A percentile compares a stretch with the other conserved stretches of the same genome.
Evolutionary conservation across 2,113 vertebrate genomes (phyloP).

Genomic region (Diadophis punctatus): DNA sequence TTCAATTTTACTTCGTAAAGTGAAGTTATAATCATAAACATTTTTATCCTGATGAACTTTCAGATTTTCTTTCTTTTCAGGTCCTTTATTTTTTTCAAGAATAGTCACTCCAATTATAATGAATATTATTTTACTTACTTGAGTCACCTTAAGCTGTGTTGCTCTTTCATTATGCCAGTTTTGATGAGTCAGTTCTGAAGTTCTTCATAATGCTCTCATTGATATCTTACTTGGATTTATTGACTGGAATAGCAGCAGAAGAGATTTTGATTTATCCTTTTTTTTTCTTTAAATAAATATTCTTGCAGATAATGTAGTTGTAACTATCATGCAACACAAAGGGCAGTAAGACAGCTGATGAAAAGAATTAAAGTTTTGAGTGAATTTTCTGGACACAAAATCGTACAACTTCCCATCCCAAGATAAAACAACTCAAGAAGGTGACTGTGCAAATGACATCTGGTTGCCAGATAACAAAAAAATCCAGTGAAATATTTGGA

Average conservation of each 20-base stretch:
- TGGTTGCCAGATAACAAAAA: not conserved
- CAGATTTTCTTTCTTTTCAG: not conserved
- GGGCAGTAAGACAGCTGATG: not conserved
- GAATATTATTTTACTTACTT: not conserved
- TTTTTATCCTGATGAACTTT: not conserved
- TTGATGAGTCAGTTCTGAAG: not conserved
- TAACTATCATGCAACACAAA: not conserved
- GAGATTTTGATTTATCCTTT: not conserved
- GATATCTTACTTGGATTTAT: not conserved
- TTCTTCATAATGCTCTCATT: not conserved
- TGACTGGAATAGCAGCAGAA: not conserved
- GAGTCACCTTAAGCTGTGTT: not conserved
- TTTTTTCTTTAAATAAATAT: not conserved
- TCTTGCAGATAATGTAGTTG: not conserved
- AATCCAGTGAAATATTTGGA: not conserved
- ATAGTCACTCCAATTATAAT: not conserved
- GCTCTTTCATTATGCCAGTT: not conserved
- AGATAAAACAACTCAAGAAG: not conserved
- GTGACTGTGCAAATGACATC: not conserved
- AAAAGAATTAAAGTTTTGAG: not conserved
- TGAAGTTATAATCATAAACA: not conserved
- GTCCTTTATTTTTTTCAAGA: not conserved
- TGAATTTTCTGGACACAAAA: not conserved
- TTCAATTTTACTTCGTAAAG: not conserved
- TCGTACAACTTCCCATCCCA: not conserved